Evolutionary conservation across 2,797 vertebrate genomes (phyloP).

Genomic region (Hylomyscus alleni): DNA sequence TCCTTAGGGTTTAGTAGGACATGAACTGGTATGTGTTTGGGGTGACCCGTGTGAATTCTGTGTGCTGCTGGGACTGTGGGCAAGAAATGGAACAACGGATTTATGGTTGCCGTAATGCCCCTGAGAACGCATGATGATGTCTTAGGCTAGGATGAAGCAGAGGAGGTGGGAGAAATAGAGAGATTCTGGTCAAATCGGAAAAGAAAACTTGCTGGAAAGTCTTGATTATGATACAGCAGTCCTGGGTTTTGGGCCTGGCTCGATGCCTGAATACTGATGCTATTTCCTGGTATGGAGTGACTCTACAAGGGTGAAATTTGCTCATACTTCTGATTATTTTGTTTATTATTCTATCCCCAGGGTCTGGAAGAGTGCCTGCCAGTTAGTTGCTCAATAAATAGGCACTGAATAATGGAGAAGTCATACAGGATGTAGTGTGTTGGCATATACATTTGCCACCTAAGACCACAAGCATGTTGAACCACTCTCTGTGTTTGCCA

Average conservation of each 20-base stretch:
- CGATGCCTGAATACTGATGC: neutral
- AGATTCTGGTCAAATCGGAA: neutral
- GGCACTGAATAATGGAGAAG: neutral
- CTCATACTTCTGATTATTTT: conserved; percentile 43
- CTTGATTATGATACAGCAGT: neutral
- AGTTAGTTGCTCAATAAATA: neutral
- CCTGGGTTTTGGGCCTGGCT: neutral
- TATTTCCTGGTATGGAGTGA: conserved; percentile 9
- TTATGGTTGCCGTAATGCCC: neutral
- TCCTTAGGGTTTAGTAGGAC: neutral
- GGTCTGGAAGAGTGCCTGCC: neutral
- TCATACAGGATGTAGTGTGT: neutral
- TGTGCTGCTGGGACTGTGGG: neutral
- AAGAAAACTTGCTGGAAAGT: neutral
- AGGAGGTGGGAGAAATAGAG: neutral
- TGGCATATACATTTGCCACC: neutral
- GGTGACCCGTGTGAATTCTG: neutral
- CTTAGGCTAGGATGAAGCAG: neutral
- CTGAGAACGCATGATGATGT: neutral
- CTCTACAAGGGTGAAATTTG: neutral
- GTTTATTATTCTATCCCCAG: neutral
- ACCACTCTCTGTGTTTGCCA: neutral
- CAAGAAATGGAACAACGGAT: no score
- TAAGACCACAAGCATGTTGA: neutral
- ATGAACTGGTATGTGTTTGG: neutral